phyloP scores from a whole-genome alignment of 1,140 invertebrate genomes.

The Orchestia grillus region DNA sequence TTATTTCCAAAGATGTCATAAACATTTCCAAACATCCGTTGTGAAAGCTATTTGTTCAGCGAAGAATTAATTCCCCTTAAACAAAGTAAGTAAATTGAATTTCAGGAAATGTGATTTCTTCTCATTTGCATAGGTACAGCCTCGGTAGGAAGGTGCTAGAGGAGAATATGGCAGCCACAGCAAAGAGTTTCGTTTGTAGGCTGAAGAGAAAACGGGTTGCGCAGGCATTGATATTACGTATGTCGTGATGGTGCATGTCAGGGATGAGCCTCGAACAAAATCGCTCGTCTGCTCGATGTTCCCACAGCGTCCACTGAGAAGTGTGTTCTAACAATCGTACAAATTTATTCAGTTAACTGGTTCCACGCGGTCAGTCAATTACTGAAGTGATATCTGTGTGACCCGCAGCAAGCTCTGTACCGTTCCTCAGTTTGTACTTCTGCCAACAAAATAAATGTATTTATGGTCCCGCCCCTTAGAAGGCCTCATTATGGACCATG shows the following conservation, averaged over 20 bases:
- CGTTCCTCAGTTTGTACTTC: background rate
- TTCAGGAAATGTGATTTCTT: background rate
- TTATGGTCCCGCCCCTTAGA: constrained; percentile 17
- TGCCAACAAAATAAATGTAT: background rate
- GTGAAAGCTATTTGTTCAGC: background rate
- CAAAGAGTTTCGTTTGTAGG: background rate
- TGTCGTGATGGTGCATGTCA: background rate
- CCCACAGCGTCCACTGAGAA: background rate
- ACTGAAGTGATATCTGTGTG: background rate
- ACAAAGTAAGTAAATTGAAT: background rate
- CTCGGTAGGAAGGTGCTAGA: background rate
- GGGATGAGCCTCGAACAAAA: background rate
- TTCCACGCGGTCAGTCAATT: background rate
- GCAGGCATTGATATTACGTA: too few species aligned
- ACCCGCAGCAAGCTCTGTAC: background rate
- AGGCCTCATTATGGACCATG: constrained; percentile 31
- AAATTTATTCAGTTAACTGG: background rate
- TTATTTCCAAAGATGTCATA: background rate
- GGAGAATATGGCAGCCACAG: background rate
- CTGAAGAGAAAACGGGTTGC: background rate
- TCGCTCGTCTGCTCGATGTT: background rate
- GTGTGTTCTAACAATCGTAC: background rate
- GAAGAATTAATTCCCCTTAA: background rate
- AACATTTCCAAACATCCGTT: background rate
- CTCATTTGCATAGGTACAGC: background rate